phyloP scores from a whole-genome alignment of 30 jellyfish, hydroid and myxozoan genomes.

The Hydractinia symbiolongicarpus region DNA sequence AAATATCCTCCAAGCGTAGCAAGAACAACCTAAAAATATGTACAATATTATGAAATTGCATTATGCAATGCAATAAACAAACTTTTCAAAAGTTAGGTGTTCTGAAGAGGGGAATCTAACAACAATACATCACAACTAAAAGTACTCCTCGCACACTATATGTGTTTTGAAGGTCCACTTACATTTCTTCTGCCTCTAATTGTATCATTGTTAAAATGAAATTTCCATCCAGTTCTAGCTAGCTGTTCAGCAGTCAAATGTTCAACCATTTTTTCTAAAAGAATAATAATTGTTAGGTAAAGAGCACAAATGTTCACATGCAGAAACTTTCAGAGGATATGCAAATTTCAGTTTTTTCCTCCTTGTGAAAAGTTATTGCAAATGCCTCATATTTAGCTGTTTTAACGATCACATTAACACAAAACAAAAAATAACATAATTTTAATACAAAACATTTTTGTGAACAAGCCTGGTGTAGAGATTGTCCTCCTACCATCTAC shows the following conservation, averaged over 20 bases:
- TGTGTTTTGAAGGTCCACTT: background rate
- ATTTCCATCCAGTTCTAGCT: constrained; percentile 80
- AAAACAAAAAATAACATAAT: no score
- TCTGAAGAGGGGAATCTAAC: background rate
- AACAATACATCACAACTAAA: background rate
- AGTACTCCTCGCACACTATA: background rate
- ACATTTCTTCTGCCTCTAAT: constrained; percentile 90
- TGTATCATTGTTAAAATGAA: constrained; percentile 66
- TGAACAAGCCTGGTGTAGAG: no score
- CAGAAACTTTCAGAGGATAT: no score
- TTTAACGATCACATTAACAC: no score
- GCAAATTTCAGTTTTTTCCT: no score
- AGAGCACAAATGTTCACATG: no score
- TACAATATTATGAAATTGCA: background rate
- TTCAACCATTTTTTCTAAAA: constrained; percentile 18
- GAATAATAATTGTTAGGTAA: no score
- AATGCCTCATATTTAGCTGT: no score
- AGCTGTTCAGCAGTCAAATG: constrained; percentile 43
- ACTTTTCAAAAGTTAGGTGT: background rate
- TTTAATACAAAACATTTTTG: no score
- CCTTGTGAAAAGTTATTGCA: no score
- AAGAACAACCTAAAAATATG: constrained; percentile 14
- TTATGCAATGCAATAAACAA: background rate
- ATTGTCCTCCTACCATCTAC: no score
- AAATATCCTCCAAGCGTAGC: constrained; percentile 22